Evolutionary conservation across 2,888 invertebrate species (phyloP), one percentile per base, ranked within the genome.

Genomic region (Volucella inanis): DNA sequence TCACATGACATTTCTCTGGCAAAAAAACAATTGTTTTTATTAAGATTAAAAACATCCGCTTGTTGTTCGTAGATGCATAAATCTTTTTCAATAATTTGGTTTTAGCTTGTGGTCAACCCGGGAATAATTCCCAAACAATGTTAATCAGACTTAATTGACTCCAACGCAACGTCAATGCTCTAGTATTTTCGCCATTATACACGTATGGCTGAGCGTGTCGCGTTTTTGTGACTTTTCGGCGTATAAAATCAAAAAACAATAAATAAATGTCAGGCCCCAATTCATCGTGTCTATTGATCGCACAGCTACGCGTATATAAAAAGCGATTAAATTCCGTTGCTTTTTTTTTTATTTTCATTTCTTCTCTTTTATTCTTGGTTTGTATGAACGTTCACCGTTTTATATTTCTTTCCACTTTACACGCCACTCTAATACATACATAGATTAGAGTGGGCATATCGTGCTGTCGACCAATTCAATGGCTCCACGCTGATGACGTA

Each of bases 401-500:
- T 52, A 54, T 64, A 31, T 43, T 45, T 10, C 18, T 72, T 45
- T 38, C 22, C 65, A n/a, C 52, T 39, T 52, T 38, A 50, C 61
- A 65, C 14, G 47, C 39, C 47, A 64, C 47, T 45, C 49, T 39
- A 47, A 0, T 47, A 31, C 41, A 41, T 2, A 14, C 47, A 15
- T 38, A 55, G 8, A 11, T 31, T 31, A 31, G 50, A 49, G 79
- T 72, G 72, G 79, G 79, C 72, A 59, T 39, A 72, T 79, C 79
- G 43, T 52, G 52, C 52, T 52, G 45, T 72, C 59, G 59, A 76
- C 74, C 71, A 71, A 70, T 79, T 81, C 67, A 31, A 50, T 72
- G 47, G 55, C 59, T 76, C 31, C 50, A 31, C 41, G 10, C 14
- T 31, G 64, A 59, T 85, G 76, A 85, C 76, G 85, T 85, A 85